Evolutionary conservation across 1,140 invertebrate genomes (phyloP).

Genomic region (Scaptodrosophila lebanonensis): DNA sequence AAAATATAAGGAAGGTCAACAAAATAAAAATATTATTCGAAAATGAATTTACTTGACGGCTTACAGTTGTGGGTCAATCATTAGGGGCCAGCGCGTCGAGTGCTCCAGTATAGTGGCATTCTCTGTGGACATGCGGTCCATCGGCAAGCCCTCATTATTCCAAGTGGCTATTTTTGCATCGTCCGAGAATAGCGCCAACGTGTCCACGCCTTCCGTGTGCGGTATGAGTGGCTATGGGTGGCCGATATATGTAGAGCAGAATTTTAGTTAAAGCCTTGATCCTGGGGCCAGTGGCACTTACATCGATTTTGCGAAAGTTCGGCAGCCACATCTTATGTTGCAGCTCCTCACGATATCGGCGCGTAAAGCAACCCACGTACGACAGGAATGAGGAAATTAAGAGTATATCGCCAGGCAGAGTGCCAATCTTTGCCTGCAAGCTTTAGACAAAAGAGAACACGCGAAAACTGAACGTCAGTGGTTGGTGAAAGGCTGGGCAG

Average conservation of each 20-base stretch:
- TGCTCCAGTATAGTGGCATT: slow-evolving; percentile 95
- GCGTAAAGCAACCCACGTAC: slow-evolving; percentile 96
- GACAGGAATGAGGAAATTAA: slow-evolving; percentile 95
- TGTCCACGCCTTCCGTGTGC: slow-evolving; percentile 87
- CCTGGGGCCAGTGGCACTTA: slow-evolving; percentile 53
- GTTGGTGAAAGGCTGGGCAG: background rate
- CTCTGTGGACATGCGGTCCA: slow-evolving; percentile 95
- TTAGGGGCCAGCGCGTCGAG: slow-evolving; percentile 94
- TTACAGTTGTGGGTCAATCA: slow-evolving; percentile 93
- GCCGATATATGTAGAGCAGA: background rate
- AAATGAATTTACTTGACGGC: background rate
- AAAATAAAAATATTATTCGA: background rate
- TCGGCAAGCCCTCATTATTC: slow-evolving; percentile 97
- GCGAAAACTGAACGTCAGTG: slow-evolving; percentile 6
- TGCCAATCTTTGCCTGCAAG: slow-evolving; percentile 81
- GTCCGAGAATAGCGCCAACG: slow-evolving; percentile 90
- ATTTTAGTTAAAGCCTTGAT: slow-evolving; percentile 2
- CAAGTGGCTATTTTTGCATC: slow-evolving; percentile 94
- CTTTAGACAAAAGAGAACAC: slow-evolving; percentile 40
- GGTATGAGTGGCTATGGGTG: slow-evolving; percentile 84
- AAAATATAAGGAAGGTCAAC: background rate
- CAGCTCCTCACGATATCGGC: slow-evolving; percentile 89
- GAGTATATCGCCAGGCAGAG: slow-evolving; percentile 93
- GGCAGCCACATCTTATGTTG: slow-evolving; percentile 87
- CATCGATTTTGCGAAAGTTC: slow-evolving; percentile 77